Base-by-base conservation (phyloP, 2,888 invertebrate species). In the Melinaea menophilus region DNA sequence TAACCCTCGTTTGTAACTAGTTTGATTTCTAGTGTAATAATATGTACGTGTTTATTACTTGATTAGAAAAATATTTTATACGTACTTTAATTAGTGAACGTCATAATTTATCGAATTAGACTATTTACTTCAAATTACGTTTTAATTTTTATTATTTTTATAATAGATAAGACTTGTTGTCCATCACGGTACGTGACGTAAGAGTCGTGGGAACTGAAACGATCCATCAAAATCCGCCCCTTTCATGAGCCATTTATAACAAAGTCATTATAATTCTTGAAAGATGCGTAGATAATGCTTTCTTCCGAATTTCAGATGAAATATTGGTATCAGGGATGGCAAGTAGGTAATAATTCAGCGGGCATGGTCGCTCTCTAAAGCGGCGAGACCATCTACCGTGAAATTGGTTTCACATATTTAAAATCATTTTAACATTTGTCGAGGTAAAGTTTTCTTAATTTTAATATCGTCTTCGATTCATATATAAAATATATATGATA, bases 331-430 rank as follows among this genome's bases (percentile, higher is more conserved):
- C 67, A 80, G 77, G 75, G 75, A 75, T 77, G 76, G 77, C 73
- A 73, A 77, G 69, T 69, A 65, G 68, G 77, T 74, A 77, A 85
- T 88, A 86, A 84, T 80, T 88, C 85, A 86, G 81, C 77, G 69
- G 74, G 73, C 75, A 76, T 78, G 80, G 82, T 83, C 79, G 78
- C 76, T 79, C 75, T 75, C 76, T 74, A 73, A 77, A 72, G 73
- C 72, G 77, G 73, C 72, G 74, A 78, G 82, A 71, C 76, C 80
- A 73, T 74, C 58, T 71, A 65, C 81, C 86, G 84, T 89, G 86
- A 89, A 89, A 90, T 89, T 89, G 82, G 78, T 71, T 79, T 79
- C 79, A 80, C 79, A 84, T 83, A 84, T 84, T 85, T 85, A 79
- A 79, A 84, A 84, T 79, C 76, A 79, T 79, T 75, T 76, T 73